Percentiles rank a stretch among this genome's conserved stretches.
These are phyloP conservation scores for Fregata magnificens DNA, from an alignment of 2,113 vertebrate genomes.

Conservation along the genomic window DNA sequence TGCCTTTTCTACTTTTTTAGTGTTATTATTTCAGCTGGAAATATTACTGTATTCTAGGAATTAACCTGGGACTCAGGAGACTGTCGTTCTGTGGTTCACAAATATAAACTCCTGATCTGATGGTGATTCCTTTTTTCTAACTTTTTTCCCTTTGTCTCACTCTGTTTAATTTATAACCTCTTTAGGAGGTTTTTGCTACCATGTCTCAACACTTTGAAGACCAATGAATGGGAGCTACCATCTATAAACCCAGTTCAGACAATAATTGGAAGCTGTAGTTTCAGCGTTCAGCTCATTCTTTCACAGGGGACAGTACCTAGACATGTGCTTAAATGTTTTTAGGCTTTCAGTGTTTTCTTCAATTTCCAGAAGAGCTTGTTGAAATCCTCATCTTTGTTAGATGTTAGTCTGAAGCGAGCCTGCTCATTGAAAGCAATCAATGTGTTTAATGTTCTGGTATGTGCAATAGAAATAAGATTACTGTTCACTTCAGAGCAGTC, in stretches of 20 bases:
- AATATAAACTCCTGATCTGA: background rate
- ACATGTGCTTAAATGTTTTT: background rate
- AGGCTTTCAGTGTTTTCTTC: background rate
- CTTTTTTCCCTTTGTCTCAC: background rate
- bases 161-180: background rate
- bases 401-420: slow-evolving; percentile 27
- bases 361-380: background rate
- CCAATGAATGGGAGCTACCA: background rate
- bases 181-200: background rate
- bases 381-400: slow-evolving; percentile 34
- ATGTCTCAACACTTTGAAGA: background rate
- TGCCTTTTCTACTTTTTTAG: background rate
- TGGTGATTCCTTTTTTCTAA: background rate
- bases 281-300: background rate
- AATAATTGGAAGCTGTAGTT: background rate
- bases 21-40: background rate
- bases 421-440: background rate
- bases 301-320: background rate
- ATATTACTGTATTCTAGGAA: background rate
- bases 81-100: background rate
- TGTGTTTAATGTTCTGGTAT: slow-evolving; percentile 41
- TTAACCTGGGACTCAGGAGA: background rate
- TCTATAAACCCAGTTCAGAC: background rate
- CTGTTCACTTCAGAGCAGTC: background rate
- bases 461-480: slow-evolving; percentile 27